Percentiles rank a stretch among this genome's conserved stretches.
Evolutionary conservation across 1,140 invertebrate genomes (phyloP).

Genomic region (Cydia pomonella): DNA sequence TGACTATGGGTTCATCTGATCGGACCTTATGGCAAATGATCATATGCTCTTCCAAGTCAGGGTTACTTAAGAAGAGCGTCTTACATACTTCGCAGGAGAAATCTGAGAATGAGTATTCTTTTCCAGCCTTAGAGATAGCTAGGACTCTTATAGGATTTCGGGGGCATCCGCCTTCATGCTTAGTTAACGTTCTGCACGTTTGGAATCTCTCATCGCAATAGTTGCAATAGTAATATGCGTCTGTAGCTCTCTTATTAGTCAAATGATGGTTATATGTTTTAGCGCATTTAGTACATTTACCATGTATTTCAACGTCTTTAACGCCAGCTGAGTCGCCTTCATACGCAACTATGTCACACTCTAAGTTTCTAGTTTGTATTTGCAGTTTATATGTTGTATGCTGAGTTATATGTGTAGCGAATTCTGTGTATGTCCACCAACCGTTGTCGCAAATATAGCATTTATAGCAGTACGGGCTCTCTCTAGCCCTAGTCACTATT

Average conservation of each 20-base stretch:
- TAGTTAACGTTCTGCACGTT: background rate
- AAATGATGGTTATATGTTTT: background rate
- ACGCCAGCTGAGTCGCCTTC: background rate
- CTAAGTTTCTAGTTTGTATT: background rate
- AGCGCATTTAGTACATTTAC: conserved; percentile 27
- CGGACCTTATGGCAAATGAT: conserved; percentile 12
- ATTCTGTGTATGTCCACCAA: conserved; percentile 22
- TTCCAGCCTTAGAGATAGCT: background rate
- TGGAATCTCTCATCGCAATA: background rate
- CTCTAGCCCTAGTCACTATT: background rate
- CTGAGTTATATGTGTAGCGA: background rate
- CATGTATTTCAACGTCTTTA: conserved; percentile 18
- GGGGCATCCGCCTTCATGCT: background rate
- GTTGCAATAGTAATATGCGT: background rate
- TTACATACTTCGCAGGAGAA: background rate
- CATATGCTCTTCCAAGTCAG: conserved; percentile 1
- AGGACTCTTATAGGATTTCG: background rate
- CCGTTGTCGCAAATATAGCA: conserved; percentile 28
- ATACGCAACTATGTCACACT: conserved; percentile 26
- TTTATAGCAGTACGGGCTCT: conserved; percentile 21
- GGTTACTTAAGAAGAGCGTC: background rate
- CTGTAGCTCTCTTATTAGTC: background rate
- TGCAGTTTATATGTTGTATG: background rate
- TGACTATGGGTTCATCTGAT: conserved; percentile 11
- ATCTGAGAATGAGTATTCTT: background rate